phyloP scores from a whole-genome alignment of 2,797 vertebrate genomes.

The Oryzias sinensis region DNA sequence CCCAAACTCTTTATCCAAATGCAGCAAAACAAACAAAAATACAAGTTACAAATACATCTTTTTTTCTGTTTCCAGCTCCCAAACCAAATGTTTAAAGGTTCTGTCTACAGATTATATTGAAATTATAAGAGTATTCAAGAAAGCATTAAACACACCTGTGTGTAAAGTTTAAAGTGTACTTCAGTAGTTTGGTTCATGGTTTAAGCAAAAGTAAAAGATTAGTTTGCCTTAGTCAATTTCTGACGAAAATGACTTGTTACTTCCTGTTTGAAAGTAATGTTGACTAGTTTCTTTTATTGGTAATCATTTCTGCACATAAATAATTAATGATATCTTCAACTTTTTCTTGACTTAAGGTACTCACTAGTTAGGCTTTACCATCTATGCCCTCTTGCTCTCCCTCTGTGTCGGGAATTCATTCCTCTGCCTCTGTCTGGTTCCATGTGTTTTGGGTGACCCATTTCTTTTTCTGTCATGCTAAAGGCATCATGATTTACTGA shows the following conservation, averaged over 20 bases:
- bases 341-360: conserved; percentile 31
- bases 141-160: no score
- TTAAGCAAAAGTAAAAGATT: no score
- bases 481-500: conserved; percentile 69
- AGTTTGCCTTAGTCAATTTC: no score
- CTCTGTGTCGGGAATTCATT: conserved; percentile 63
- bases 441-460: conserved; percentile 51
- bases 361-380: conserved; percentile 52
- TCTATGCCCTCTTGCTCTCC: conserved; percentile 42
- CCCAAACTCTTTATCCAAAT: conserved; percentile 26
- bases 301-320: no score
- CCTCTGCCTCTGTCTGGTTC: conserved; percentile 74
- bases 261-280: no score
- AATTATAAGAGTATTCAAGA: not conserved
- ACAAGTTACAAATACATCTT: not conserved
- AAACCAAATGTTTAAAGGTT: conserved; percentile 22
- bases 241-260: no score
- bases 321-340: no score
- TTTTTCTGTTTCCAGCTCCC: conserved; percentile 23
- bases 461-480: conserved; percentile 38
- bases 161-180: no score
- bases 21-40: conserved; percentile 20
- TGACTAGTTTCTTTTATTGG: no score
- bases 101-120: conserved; percentile 17
- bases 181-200: no score